Percentiles rank a stretch among this genome's conserved stretches.
Evolutionary conservation across 2,797 vertebrate genomes (phyloP).

Genomic region (Sparidentex hasta): DNA sequence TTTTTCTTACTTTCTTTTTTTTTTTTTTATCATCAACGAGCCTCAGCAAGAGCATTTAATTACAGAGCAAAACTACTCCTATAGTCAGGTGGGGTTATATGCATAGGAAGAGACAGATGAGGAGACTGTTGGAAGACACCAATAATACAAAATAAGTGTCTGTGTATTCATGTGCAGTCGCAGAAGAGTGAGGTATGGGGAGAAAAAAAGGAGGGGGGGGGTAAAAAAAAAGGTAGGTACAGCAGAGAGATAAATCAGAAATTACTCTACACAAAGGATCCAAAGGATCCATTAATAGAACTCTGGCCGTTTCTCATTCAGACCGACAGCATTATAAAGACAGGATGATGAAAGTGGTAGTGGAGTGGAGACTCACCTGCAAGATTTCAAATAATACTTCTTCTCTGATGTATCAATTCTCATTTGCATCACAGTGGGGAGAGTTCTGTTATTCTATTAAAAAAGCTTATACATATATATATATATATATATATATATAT

Average conservation of each 20-base stretch:
- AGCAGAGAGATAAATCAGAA: constrained; percentile 74
- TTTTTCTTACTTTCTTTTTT: too few species aligned
- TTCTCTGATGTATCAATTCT: constrained; percentile 68
- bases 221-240: constrained; percentile 23
- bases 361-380: constrained; percentile 58
- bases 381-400: constrained; percentile 64
- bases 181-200: constrained; percentile 16
- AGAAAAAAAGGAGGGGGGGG: not conserved
- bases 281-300: constrained; percentile 74
- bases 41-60: constrained; percentile 63
- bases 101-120: constrained; percentile 37
- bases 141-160: constrained; percentile 26
- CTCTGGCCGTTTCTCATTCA: constrained; percentile 68
- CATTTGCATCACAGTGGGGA: constrained; percentile 73
- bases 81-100: constrained; percentile 63
- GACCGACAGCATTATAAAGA: constrained; percentile 68
- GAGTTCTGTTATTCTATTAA: constrained; percentile 43
- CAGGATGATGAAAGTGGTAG: constrained; percentile 59
- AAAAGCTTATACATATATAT: not conserved
- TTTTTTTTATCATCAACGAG: constrained; percentile 56
- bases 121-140: constrained; percentile 24
- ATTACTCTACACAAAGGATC: constrained; percentile 75
- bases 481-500: not conserved
- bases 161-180: constrained; percentile 30
- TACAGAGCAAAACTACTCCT: constrained; percentile 61